Evolutionary conservation across 2,888 invertebrate genomes (phyloP).

Genomic region (Volucella bombylans): DNA sequence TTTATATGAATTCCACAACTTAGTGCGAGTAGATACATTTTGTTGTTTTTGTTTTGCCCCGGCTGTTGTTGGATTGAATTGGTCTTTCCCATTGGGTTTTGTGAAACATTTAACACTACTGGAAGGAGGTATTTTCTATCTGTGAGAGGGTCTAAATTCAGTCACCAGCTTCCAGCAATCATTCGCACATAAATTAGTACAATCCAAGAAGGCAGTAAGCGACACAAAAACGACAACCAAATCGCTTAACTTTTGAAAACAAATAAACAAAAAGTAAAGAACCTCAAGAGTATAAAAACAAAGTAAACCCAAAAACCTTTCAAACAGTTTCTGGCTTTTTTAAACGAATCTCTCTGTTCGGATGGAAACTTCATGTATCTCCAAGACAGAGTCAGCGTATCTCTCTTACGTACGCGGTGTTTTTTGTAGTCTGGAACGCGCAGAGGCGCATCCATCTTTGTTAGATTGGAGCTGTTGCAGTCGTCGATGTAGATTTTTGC

Average conservation of each 20-base stretch:
- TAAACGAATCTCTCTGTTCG: constrained; percentile 67
- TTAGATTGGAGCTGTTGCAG: constrained; percentile 68
- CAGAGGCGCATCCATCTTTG: constrained; percentile 72
- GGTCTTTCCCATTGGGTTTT: constrained; percentile 47
- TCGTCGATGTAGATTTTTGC: constrained; percentile 63
- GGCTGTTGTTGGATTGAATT: background rate
- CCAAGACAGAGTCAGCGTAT: constrained; percentile 23
- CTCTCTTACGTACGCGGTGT: constrained; percentile 6
- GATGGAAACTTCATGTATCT: constrained; percentile 63
- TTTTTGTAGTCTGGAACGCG: constrained; percentile 44
- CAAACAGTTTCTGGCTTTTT: constrained; percentile 57
- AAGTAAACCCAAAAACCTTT: constrained; percentile 11
- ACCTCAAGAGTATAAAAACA: too few relatives aligned
- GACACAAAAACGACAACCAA: constrained; percentile 42
- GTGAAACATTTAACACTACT: constrained; percentile 67
- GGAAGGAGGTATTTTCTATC: constrained; percentile 68
- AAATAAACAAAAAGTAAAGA: constrained; percentile 5
- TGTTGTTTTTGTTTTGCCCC: constrained; percentile 3
- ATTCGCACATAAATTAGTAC: constrained; percentile 72
- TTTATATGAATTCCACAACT: constrained; percentile 23
- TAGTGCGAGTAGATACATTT: constrained; percentile 26
- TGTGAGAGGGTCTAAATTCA: constrained; percentile 49
- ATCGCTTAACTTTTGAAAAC: constrained; percentile 56
- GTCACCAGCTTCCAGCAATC: constrained; percentile 68
- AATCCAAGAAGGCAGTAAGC: constrained; percentile 28